phyloP scores from a whole-genome alignment of 37 sponge, comb jelly and placozoan species.

The Chondrilla cf. caribensis region DNA sequence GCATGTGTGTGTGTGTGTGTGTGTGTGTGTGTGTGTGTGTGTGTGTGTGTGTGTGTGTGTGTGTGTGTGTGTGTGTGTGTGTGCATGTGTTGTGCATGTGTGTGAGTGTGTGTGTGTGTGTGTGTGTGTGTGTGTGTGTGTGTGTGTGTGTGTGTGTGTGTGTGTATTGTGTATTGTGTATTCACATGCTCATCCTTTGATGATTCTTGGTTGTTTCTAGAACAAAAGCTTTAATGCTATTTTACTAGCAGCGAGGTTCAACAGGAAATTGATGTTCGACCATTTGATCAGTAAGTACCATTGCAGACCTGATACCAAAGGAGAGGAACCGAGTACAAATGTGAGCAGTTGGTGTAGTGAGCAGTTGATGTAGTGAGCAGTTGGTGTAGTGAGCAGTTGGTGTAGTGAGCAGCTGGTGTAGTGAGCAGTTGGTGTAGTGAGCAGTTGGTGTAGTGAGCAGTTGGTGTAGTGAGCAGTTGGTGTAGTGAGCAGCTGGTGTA shows the following conservation, averaged over 20 bases:
- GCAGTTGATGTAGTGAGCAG: too few species aligned
- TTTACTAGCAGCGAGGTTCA: neutral
- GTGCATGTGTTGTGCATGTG: too few species aligned
- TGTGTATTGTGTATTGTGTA: neutral
- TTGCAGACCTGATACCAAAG: neutral
- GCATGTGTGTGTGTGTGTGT: neutral
- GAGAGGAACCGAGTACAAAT: neutral
- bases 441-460: too few species aligned
- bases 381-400: too few species aligned
- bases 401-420: too few species aligned
- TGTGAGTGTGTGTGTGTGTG: too few species aligned
- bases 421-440: too few species aligned
- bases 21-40: neutral
- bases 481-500: too few species aligned
- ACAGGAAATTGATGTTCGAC: neutral
- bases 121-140: too few species aligned
- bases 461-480: too few species aligned
- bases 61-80: neutral
- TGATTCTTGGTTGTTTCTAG: neutral
- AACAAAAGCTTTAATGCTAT: conserved; percentile 2
- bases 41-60: neutral
- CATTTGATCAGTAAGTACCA: neutral
- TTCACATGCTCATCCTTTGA: neutral
- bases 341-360: too few species aligned
- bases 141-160: too few species aligned